These are phyloP conservation scores for Eulemur coronatus DNA, from an alignment of 2,797 vertebrate genomes.

Conservation along the genomic window DNA sequence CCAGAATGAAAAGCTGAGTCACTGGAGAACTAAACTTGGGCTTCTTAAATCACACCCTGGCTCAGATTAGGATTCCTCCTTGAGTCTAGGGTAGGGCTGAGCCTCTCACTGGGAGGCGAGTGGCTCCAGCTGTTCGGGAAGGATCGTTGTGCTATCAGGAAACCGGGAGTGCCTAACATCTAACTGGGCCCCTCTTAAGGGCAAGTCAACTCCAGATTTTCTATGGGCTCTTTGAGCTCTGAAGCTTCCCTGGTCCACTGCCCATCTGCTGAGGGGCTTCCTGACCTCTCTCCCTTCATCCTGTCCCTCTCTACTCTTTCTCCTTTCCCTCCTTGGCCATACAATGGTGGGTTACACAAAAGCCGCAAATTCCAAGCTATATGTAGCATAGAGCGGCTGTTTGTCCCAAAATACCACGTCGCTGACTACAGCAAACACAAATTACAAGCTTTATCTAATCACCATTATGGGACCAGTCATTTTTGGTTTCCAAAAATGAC, in stretches of 20 bases:
- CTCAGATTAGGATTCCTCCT: not conserved
- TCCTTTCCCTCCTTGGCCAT: conserved; percentile 59
- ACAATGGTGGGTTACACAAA: conserved; percentile 82
- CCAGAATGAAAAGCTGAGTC: not conserved
- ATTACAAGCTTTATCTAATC: conserved; percentile 87
- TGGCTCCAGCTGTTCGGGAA: not conserved
- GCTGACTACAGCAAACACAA: conserved; percentile 87
- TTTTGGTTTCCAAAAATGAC: conserved; percentile 83
- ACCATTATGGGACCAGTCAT: conserved; percentile 79
- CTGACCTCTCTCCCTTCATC: conserved; percentile 10
- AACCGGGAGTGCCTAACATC: not conserved
- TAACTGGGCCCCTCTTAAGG: not conserved
- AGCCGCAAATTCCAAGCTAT: conserved; percentile 86
- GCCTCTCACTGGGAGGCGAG: not conserved
- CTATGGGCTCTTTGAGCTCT: not conserved
- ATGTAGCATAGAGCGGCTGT: conserved; percentile 84
- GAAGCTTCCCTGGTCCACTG: not conserved
- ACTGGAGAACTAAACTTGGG: not conserved
- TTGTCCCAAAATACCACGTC: conserved; percentile 84
- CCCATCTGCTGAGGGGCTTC: not conserved
- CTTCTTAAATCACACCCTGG: not conserved
- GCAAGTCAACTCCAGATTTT: not conserved
- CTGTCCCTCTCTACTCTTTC: conserved; percentile 44
- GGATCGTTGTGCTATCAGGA: not conserved
- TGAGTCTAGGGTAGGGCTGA: not conserved